phyloP scores from a whole-genome alignment of 2,797 vertebrate genomes.

The Octomys mimax region DNA sequence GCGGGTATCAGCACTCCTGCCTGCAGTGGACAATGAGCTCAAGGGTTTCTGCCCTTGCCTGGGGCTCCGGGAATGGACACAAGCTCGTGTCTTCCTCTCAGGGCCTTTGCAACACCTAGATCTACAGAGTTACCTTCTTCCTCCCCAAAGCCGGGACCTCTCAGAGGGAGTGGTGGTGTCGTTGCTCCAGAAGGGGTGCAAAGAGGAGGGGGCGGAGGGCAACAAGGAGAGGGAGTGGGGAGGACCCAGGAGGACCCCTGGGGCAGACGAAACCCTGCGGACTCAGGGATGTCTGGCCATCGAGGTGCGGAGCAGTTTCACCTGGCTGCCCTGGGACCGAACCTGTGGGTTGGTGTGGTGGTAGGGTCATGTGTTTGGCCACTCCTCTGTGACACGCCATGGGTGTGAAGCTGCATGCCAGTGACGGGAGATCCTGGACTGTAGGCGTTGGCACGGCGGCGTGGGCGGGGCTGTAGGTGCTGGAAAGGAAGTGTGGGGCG shows the following conservation, averaged over 20 bases:
- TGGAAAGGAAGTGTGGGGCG: not conserved
- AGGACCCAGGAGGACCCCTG: not conserved
- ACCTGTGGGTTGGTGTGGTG: not conserved
- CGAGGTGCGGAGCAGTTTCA: fast-evolving
- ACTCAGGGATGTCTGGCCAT: not conserved
- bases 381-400: not conserved
- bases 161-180: not conserved
- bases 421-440: not conserved
- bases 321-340: not conserved
- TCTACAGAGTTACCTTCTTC: not conserved
- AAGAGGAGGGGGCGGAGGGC: not conserved
- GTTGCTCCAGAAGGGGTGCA: not conserved
- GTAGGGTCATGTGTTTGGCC: not conserved
- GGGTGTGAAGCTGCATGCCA: not conserved
- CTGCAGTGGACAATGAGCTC: not conserved
- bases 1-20: not conserved
- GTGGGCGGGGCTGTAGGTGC: not conserved
- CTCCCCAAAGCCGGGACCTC: not conserved
- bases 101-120: not conserved
- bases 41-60: not conserved
- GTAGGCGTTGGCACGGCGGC: not conserved
- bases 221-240: no score
- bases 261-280: not conserved
- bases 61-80: not conserved
- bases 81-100: not conserved